Base-by-base conservation (phyloP, 2,888 invertebrate genomes). In the Amitus sp. region DNA sequence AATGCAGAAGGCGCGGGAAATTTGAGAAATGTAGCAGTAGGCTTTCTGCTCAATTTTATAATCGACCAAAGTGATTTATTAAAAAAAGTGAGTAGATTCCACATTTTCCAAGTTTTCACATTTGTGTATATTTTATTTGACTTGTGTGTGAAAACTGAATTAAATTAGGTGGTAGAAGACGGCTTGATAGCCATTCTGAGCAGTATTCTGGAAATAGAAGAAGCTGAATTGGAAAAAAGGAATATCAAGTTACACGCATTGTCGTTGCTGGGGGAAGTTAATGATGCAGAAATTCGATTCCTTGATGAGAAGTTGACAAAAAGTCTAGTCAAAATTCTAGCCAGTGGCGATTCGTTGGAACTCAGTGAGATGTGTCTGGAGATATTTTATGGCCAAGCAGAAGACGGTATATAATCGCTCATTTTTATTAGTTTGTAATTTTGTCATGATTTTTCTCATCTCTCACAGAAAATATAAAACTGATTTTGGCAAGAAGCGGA, bases 41-140 rank as follows among this genome's bases (percentile, higher is more conserved):
- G 95, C 65, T 87, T 91, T 55, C 83, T 95, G 42, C 86, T 94
- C 46, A 95, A 95, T 82, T 89, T 93, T 74, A 86, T 92, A 45
- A 88, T 92, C 64, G 91, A 90, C 12, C 91, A 92, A 68, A 88
- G 88, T 60, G 85, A 87, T 47, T 84, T 90, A 65, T 87, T 90
- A 50, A 87, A 88, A 69, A 84, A 80, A 75, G 83, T 82, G 49
- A n/a, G n/a, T n/a, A n/a, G n/a, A n/a, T n/a, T n/a, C n/a, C n/a
- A n/a, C n/a, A n/a, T n/a, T n/a, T n/a, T n/a, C n/a, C n/a, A n/a
- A n/a, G n/a, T n/a, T n/a, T n/a, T n/a, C n/a, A n/a, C n/a, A n/a
- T n/a, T n/a, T n/a, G n/a, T n/a, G n/a, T n/a, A n/a, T n/a, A n/a
- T n/a, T n/a, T n/a, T n/a, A n/a, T n/a, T n/a, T n/a, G n/a, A n/a